Conservation (phyloP, 2,797 vertebrate species). For the Chiloscyllium punctatum region DNA sequence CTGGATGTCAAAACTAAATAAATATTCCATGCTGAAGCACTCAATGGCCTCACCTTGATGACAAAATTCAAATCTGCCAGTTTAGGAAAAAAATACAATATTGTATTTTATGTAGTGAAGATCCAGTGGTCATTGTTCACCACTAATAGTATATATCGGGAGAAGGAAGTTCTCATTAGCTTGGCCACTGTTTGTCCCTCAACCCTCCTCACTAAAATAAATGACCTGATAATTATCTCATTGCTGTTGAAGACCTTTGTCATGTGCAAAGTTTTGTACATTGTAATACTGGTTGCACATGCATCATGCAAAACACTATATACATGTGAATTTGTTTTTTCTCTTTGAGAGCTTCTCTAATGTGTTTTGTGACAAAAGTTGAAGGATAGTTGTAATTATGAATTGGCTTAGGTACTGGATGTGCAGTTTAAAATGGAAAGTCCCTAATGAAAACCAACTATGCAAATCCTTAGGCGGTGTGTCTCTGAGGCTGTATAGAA, state of each 20-base stretch:
- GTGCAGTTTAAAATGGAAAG: slow-evolving; percentile 5
- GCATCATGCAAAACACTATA: neutral
- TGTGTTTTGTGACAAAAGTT: neutral
- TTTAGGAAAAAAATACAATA: neutral
- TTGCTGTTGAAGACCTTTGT: neutral
- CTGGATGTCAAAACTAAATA: too few relatives aligned
- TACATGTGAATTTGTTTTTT: neutral
- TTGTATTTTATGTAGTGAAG: neutral
- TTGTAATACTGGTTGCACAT: neutral
- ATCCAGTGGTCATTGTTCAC: neutral
- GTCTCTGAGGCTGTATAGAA: neutral
- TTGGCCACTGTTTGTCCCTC: neutral
- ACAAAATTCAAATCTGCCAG: neutral
- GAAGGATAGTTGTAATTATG: neutral
- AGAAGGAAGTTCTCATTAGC: neutral
- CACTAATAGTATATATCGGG: neutral
- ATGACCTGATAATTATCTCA: neutral
- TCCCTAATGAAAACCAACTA: neutral
- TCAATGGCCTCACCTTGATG: neutral
- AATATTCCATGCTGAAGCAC: neutral
- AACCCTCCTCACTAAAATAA: neutral
- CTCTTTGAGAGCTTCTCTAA: neutral
- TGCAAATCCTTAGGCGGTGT: neutral
- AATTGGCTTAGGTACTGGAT: neutral
- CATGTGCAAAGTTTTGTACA: neutral